Evolutionary conservation across 2,888 invertebrate genomes (phyloP).

Genomic region (Plebejus melissa): DNA sequence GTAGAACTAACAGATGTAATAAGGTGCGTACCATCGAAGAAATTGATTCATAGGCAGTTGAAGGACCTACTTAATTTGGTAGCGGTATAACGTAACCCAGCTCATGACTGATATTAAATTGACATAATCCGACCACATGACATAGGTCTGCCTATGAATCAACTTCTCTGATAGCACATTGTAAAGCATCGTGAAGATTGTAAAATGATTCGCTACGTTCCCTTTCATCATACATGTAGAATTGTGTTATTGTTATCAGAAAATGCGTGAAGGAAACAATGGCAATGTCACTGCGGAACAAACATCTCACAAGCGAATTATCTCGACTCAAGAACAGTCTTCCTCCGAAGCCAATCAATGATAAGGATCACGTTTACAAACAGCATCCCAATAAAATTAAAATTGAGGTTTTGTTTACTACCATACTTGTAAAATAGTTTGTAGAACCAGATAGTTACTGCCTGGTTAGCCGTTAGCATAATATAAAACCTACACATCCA

Average conservation of each 20-base stretch:
- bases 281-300: constrained; percentile 51
- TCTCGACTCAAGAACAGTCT: constrained; percentile 57
- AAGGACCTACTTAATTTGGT: neutral
- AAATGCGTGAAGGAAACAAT: constrained; percentile 55
- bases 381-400: constrained; percentile 46
- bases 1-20: constrained; percentile 52
- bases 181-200: neutral
- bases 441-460: neutral
- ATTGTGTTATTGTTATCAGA: constrained; percentile 44
- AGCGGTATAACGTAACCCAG: too few relatives aligned
- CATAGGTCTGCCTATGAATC: neutral
- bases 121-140: neutral
- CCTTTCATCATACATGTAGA: neutral
- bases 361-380: constrained; percentile 47
- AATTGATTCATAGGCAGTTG: neutral
- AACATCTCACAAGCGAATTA: constrained; percentile 53
- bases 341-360: constrained; percentile 55
- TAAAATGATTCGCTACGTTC: constrained; percentile 9
- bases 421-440: neutral
- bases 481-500: too few relatives aligned
- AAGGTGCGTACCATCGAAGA: constrained; percentile 44
- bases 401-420: constrained; percentile 47
- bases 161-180: neutral
- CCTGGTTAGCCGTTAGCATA: neutral
- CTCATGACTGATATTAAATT: too few relatives aligned